Base-by-base conservation (phyloP, 2,113 vertebrate genomes). In the Xerus inauris region DNA sequence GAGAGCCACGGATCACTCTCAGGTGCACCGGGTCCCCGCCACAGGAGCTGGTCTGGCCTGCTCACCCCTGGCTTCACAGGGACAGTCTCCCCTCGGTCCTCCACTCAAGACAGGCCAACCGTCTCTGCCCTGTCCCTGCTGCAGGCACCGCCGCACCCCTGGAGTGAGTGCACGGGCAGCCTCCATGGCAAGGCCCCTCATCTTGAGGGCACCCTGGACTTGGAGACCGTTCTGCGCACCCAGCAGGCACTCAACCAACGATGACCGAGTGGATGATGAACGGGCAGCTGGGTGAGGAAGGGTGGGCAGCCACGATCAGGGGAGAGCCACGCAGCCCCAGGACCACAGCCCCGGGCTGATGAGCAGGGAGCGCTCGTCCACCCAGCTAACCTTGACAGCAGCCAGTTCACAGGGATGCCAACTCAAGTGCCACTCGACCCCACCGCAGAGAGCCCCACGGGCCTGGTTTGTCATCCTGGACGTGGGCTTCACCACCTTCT, bases 121-220 rank as follows among this genome's bases (percentile, higher is more conserved):
- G 9, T 8, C 45, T 19, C 76, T 38, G 1, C 12, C 32, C 19
- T 2, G 54, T 22, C 54, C 54, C 54, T 57, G 54, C 20, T 22
- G 6, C 54, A 22, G 12, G 69, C 7, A 7, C 32, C 0, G 30
- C 13, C 45, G 49, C 59, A 38, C 65, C 51, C 45, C 0, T 2
- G 28, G 4, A 0, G 1, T 1, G 42, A 51, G 0, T 0, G 38
- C 20, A 3, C 3, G 0, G 12, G 24, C 8, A 30, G 13, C 54
- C 54, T 16, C 35, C 40, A 16, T 0, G 28, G 28, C 10, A 6
- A 67, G 10, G 32, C 40, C 17, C 9, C 42, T 40, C 24, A 2
- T 1, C 45, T 1, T 20, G 20, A 87, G 11, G 11, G 0, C 13
- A 14, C 1, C 16, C 3, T 38, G 24, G 51, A 1, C 22, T 59